Percentiles rank a stretch among this genome's conserved stretches.
Evolutionary conservation across 2,888 invertebrate genomes (phyloP).

Genomic region (Synanthedon andrenaeformis): DNA sequence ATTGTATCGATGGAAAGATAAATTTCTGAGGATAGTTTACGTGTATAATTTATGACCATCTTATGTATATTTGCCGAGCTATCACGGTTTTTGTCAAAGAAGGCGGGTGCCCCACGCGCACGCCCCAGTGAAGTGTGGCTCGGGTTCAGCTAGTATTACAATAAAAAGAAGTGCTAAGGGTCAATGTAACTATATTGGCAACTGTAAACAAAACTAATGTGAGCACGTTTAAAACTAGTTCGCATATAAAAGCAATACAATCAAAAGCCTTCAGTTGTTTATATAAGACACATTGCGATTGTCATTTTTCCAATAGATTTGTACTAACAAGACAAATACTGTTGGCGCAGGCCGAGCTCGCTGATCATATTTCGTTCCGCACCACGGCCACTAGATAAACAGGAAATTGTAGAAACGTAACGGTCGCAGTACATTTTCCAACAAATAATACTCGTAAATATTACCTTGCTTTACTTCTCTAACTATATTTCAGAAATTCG

Average conservation of each 20-base stretch:
- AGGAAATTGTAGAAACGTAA: conserved; percentile 19
- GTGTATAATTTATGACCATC: too few relatives aligned
- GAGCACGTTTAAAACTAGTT: too few relatives aligned
- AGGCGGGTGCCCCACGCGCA: too few relatives aligned
- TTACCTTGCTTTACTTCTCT: neutral
- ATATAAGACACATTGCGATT: conserved; percentile 20
- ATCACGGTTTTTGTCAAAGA: too few relatives aligned
- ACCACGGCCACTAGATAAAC: conserved; percentile 24
- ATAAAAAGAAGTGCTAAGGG: too few relatives aligned
- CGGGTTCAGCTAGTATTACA: too few relatives aligned
- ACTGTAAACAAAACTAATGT: too few relatives aligned
- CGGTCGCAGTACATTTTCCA: neutral
- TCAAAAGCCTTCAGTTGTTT: conserved; percentile 7
- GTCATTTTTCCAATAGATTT: conserved; percentile 52
- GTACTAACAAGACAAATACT: conserved; percentile 48
- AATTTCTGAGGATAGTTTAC: too few relatives aligned
- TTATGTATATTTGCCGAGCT: too few relatives aligned
- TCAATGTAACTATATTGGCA: too few relatives aligned
- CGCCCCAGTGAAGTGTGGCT: too few relatives aligned
- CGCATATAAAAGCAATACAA: neutral
- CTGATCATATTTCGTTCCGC: conserved; percentile 41
- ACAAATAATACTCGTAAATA: neutral
- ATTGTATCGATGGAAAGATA: too few relatives aligned
- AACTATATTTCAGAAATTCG: neutral
- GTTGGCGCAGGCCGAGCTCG: conserved; percentile 16